Evolutionary conservation across 2,888 invertebrate genomes (phyloP).

Genomic region (Caenorhabditis sp.): DNA sequence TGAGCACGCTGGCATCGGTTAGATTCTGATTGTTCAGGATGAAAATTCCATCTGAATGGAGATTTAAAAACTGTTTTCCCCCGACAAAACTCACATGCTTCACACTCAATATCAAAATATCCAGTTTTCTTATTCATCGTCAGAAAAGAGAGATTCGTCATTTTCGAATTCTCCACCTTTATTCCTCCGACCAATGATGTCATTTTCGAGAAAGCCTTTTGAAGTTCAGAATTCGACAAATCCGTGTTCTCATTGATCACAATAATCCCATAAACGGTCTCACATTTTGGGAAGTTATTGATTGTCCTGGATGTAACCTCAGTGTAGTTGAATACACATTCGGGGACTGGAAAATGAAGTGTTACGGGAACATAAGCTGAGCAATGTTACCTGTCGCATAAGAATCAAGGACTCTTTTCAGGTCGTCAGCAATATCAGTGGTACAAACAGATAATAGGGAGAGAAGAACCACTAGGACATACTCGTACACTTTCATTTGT

Average conservation of each 20-base stretch:
- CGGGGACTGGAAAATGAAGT: background rate
- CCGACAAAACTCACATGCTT: background rate
- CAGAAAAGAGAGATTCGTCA: background rate
- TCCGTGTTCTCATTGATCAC: background rate
- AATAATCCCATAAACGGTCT: background rate
- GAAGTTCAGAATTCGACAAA: background rate
- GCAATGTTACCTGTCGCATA: too few species aligned
- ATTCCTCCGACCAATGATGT: background rate
- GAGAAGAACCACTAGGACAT: too few species aligned
- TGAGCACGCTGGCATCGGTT: background rate
- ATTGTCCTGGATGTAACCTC: background rate
- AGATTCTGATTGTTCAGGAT: background rate
- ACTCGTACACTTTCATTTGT: too few species aligned
- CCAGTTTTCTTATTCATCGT: background rate
- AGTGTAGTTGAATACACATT: slow-evolving; percentile 1
- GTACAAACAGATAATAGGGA: too few species aligned
- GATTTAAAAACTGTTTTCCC: background rate
- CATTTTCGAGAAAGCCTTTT: background rate
- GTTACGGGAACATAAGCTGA: too few species aligned
- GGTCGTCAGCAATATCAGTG: too few species aligned
- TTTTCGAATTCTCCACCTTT: background rate
- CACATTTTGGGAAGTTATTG: background rate
- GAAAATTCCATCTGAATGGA: background rate
- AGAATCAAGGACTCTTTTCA: too few species aligned
- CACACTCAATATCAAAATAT: background rate